phyloP scores from a whole-genome alignment of 2,113 vertebrate species.

The Eulemur macaco region DNA sequence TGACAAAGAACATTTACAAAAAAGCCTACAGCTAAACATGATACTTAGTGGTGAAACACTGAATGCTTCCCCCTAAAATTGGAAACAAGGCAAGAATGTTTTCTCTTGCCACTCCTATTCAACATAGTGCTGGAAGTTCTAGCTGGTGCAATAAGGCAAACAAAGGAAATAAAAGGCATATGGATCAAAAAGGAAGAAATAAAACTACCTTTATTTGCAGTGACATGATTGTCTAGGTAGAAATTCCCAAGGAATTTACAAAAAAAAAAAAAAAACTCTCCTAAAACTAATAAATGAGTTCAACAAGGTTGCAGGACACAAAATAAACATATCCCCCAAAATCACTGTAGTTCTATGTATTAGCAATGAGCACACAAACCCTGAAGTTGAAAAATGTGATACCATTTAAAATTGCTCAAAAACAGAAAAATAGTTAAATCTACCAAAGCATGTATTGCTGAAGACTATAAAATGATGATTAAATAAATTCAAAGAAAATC shows the following conservation, averaged over 20 bases:
- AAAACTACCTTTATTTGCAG: background rate
- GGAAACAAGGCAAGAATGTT: background rate
- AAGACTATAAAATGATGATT: background rate
- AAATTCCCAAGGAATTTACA: background rate
- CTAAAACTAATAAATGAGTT: background rate
- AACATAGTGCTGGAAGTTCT: background rate
- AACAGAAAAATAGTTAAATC: background rate
- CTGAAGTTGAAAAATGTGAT: background rate
- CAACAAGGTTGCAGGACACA: background rate
- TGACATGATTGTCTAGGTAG: background rate
- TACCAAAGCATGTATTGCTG: background rate
- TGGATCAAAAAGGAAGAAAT: background rate
- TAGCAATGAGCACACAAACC: background rate
- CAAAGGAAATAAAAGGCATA: background rate
- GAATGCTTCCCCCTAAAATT: background rate
- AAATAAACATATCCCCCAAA: background rate
- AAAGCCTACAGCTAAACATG: background rate
- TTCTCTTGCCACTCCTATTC: background rate
- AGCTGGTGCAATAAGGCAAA: background rate
- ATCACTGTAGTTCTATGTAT: background rate
- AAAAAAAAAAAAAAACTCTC: background rate
- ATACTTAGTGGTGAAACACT: no score
- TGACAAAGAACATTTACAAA: background rate
- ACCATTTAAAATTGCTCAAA: background rate
- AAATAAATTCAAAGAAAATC: slow-evolving; percentile 1